Percentiles rank a stretch among this genome's conserved stretches.
Conservation (phyloP, 2,113 vertebrate species). For the Corythaixoides concolor region DNA sequence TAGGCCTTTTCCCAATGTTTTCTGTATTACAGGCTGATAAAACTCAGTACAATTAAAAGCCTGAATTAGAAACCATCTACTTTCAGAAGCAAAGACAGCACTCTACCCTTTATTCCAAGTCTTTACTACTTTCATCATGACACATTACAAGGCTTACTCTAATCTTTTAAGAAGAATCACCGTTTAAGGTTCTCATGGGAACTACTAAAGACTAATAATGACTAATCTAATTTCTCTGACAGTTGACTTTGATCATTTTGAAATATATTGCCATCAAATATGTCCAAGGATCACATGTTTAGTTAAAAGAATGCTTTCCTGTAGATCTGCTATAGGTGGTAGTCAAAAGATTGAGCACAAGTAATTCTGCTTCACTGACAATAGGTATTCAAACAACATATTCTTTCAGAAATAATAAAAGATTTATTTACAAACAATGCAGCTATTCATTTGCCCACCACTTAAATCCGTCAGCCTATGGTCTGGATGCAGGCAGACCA, state of each 20-base stretch:
- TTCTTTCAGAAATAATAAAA: background rate
- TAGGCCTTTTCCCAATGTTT: background rate
- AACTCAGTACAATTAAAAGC: background rate
- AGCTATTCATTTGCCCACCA: background rate
- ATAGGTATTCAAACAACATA: background rate
- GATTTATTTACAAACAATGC: background rate
- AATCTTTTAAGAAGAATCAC: slow-evolving; percentile 60
- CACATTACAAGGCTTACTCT: slow-evolving; percentile 61
- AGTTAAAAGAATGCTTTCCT: slow-evolving; percentile 44
- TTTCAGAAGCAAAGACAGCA: slow-evolving; percentile 6
- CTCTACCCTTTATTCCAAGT: slow-evolving; percentile 40
- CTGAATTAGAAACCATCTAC: slow-evolving; percentile 24
- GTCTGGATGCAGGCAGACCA: background rate
- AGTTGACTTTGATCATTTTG: slow-evolving; percentile 53
- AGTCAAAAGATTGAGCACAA: background rate
- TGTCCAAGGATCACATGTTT: slow-evolving; percentile 51
- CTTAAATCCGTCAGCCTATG: background rate
- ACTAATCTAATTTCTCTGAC: slow-evolving; percentile 52
- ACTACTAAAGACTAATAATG: slow-evolving; percentile 24
- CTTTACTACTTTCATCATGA: slow-evolving; percentile 62
- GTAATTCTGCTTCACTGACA: background rate
- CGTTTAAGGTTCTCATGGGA: slow-evolving; percentile 61
- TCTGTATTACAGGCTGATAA: background rate
- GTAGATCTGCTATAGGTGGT: background rate
- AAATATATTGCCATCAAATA: slow-evolving; percentile 19